phyloP scores from a whole-genome alignment of 1,140 invertebrate genomes.

The Drosophila subpulchrella region DNA sequence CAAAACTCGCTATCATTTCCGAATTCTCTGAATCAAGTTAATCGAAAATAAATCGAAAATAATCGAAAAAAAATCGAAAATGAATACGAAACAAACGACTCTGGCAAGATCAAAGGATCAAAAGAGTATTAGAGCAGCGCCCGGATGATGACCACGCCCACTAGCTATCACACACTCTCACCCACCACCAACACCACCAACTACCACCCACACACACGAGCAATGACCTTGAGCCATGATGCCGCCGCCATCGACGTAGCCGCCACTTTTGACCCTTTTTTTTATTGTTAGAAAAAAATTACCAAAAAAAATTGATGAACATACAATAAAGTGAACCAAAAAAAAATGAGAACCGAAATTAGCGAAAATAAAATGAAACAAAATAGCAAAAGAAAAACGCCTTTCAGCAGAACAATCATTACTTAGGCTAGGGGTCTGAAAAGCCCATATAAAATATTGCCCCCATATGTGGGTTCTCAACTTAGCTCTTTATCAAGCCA shows the following conservation, averaged over 20 bases:
- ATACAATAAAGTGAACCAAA: slow-evolving; percentile 16
- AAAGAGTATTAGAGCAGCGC: slow-evolving; percentile 65
- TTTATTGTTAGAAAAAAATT: slow-evolving; percentile 55
- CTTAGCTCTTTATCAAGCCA: not conserved
- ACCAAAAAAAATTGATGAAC: slow-evolving; percentile 17
- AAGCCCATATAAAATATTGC: not conserved
- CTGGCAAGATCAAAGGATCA: slow-evolving; percentile 77
- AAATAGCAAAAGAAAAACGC: slow-evolving; percentile 38
- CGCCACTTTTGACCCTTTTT: slow-evolving; percentile 73
- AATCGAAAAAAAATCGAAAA: not conserved
- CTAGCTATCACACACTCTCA: slow-evolving; percentile 37
- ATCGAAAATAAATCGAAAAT: slow-evolving; percentile 10
- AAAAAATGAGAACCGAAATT: slow-evolving; percentile 32
- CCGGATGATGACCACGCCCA: slow-evolving; percentile 51
- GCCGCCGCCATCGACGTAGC: slow-evolving; percentile 39
- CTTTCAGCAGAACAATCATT: slow-evolving; percentile 45
- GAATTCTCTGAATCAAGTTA: slow-evolving; percentile 31
- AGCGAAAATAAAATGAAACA: slow-evolving; percentile 43
- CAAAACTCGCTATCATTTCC: slow-evolving; percentile 39
- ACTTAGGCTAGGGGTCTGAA: slow-evolving; percentile 43
- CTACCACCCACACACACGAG: slow-evolving; percentile 47
- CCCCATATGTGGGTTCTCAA: not conserved
- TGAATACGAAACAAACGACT: slow-evolving; percentile 14
- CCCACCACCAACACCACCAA: slow-evolving; percentile 30
- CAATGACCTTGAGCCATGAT: slow-evolving; percentile 41